A percentile compares a stretch with the other conserved stretches of the same genome.
phyloP scores from a whole-genome alignment of 2,113 vertebrate species.

The Girardinichthys multiradiatus region DNA sequence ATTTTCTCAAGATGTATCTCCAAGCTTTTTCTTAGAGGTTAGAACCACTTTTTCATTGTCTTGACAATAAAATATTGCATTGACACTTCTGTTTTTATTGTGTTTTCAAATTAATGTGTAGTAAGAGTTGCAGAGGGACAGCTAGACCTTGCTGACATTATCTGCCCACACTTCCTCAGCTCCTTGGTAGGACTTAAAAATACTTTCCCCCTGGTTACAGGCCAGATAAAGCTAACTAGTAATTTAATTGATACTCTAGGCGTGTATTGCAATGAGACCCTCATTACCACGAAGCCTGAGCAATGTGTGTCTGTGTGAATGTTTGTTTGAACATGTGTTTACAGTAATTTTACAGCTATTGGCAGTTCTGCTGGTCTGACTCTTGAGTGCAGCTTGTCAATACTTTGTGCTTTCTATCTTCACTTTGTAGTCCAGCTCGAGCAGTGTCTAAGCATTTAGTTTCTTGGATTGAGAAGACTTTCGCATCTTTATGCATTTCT shows the following conservation, averaged over 20 bases:
- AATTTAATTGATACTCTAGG: constrained; percentile 43
- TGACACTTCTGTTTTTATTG: neutral
- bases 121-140: neutral
- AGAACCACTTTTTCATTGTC: neutral
- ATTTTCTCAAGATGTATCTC: neutral
- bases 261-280: constrained; percentile 23
- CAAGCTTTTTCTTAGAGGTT: neutral
- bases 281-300: constrained; percentile 43
- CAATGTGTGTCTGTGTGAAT: neutral
- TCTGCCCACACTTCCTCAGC: constrained; percentile 4
- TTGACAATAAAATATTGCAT: neutral
- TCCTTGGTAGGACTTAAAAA: constrained; percentile 31
- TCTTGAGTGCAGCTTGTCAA: constrained; percentile 24
- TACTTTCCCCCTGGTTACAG: constrained; percentile 35
- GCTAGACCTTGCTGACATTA: constrained; percentile 14
- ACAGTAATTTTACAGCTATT: neutral
- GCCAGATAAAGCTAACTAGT: constrained; percentile 40
- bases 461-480: constrained; percentile 53
- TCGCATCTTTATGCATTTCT: constrained; percentile 33
- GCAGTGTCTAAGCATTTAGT: constrained; percentile 47
- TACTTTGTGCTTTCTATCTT: constrained; percentile 5
- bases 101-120: neutral
- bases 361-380: neutral
- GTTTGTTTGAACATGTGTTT: constrained; percentile 10
- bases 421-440: constrained; percentile 24